Base-by-base conservation (phyloP, 37 sponge, comb jelly and placozoan genomes). In the Hexactinellida sp. region DNA sequence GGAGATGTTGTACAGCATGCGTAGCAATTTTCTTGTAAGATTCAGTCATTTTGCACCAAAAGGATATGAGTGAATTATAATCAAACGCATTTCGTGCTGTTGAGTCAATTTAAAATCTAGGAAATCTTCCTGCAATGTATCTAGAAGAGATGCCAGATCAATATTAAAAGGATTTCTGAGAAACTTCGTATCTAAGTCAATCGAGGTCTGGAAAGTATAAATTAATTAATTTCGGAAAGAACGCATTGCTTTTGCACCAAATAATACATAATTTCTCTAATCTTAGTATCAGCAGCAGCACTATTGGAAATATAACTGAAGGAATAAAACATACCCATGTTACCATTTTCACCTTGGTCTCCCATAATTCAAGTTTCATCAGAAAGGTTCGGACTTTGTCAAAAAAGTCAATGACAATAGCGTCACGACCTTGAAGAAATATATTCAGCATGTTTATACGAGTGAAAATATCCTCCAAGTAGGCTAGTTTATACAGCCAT, bases 381-480 rank as follows among this genome's bases (percentile, higher is more conserved):
- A 63, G 76, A 28, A 63, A 63, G 34, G 76, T 23, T 63, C 76
- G 76, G 13, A 63, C 21, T 63, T 63, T 63, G 25, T 32, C 76
- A 23, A 63, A 10, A 63, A 63, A 7, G 76, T 63, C 34, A 63
- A 63, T n/a, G 25, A 63, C 28, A 28, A 7, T 63, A 63, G 34
- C 76, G 30, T 63, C 76, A 63, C 34, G 76, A n/a, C 76, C 76
- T 63, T 63, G 76, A 63, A n/a, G 76, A 63, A 23, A 63, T 63
- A 32, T 63, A 63, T 63, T 63, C 76, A 63, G 21, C 34, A 63
- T 63, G 76, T 63, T 32, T 63, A 63, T 63, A 3, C 52, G 52
- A 63, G 28, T 63, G 3, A 41, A 63, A 63, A 63, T 63, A 63
- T 63, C 76, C 76, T 63, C 30, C 76, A 63, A 63, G 76, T 63